Conservation (phyloP, 2,113 vertebrate species). For the Oncorhynchus gorbuscha region DNA sequence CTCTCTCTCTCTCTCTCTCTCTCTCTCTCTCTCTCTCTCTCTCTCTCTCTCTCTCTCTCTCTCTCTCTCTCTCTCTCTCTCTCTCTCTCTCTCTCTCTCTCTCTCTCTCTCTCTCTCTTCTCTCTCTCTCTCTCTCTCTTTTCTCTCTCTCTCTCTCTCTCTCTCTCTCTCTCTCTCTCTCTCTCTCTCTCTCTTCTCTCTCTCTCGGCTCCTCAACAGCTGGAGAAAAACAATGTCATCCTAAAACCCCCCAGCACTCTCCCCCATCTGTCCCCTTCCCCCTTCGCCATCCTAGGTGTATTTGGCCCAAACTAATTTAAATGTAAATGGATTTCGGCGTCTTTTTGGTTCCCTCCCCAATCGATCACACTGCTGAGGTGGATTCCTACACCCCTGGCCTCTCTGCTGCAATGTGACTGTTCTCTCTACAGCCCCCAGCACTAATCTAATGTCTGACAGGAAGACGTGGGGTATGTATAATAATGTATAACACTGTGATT, state of each 20-base stretch:
- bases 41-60: not conserved
- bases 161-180: not conserved
- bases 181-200: not conserved
- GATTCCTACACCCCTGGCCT: not conserved
- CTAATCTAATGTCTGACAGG: not conserved
- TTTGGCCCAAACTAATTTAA: conserved; percentile 47
- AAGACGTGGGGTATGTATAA: not conserved
- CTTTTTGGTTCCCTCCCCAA: conserved; percentile 24
- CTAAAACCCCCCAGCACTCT: conserved; percentile 4
- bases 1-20: no score
- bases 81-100: not conserved
- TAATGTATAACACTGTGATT: no score
- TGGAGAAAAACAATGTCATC: conserved; percentile 23
- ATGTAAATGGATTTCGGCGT: conserved; percentile 51
- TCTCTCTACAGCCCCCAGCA: not conserved
- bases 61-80: not conserved
- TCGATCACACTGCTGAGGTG: conserved; percentile 37
- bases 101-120: not conserved
- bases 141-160: no score
- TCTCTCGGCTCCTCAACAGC: conserved; percentile 25
- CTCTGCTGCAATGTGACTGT: not conserved
- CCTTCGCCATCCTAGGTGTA: conserved; percentile 14
- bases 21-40: not conserved
- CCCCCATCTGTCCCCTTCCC: not conserved
- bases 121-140: not conserved